A percentile compares a stretch with the other conserved stretches of the same genome.
These are phyloP conservation scores for Aplidium turbinatum DNA, from an alignment of 23 tunicate species.

Conservation along the genomic window DNA sequence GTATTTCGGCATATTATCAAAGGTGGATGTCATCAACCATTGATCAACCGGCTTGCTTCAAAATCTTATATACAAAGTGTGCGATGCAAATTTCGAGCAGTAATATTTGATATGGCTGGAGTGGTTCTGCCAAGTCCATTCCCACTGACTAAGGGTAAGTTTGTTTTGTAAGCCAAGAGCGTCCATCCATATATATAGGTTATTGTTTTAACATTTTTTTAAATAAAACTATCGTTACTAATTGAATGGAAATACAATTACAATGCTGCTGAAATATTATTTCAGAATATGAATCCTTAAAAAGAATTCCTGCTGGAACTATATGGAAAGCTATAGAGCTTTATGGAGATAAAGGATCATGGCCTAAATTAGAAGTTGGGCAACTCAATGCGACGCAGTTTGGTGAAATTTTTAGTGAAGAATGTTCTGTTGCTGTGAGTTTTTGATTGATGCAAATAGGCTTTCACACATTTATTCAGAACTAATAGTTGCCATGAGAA, in stretches of 20 bases:
- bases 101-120: conserved; percentile 99
- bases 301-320: conserved; percentile 76
- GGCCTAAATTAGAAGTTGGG: conserved; percentile 91
- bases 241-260: too few relatives aligned
- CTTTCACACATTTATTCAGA: too few relatives aligned
- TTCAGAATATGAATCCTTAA: conserved; percentile 65
- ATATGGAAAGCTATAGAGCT: conserved; percentile 52
- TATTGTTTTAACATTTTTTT: too few relatives aligned
- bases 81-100: conserved; percentile 71
- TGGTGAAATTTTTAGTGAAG: conserved; percentile 76
- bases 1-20: too few relatives aligned
- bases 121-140: conserved; percentile 93
- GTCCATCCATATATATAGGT: too few relatives aligned
- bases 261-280: too few relatives aligned
- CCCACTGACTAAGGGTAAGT: conserved; percentile 86
- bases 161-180: too few relatives aligned
- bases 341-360: conserved; percentile 81
- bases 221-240: too few relatives aligned
- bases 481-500: too few relatives aligned
- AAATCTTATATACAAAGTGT: too few relatives aligned
- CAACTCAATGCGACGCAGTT: conserved; percentile 67
- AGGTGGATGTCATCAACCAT: too few relatives aligned
- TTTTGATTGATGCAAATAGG: background rate
- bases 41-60: too few relatives aligned
- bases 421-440: conserved; percentile 71